Percentiles rank a stretch among this genome's conserved stretches.
Evolutionary conservation across 2,888 invertebrate species (phyloP).

Genomic region (Cacoxenus indagator): DNA sequence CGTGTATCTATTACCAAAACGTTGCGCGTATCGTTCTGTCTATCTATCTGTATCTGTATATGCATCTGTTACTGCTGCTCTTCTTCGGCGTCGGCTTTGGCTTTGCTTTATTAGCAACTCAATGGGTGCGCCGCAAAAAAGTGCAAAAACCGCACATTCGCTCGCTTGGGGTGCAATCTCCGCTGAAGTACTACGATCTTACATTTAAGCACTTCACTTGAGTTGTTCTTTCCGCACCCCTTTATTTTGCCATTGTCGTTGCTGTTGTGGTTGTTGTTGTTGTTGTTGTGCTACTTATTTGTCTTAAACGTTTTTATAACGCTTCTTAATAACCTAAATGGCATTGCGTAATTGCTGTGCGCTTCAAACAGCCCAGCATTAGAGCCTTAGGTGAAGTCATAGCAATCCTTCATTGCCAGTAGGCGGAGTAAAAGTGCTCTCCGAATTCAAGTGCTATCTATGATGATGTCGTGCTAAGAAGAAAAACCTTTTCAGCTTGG

Average conservation of each 20-base stretch:
- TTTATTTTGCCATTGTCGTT: background rate
- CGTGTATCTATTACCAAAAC: background rate
- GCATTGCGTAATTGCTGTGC: background rate
- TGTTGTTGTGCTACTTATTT: background rate
- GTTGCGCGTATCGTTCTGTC: background rate
- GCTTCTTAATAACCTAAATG: conserved; percentile 16
- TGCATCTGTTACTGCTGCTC: too few relatives aligned
- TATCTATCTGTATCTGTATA: too few relatives aligned
- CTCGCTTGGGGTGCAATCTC: conserved; percentile 4
- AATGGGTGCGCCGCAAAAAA: conserved; percentile 6
- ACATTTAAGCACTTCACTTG: background rate
- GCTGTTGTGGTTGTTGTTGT: background rate
- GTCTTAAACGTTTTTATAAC: conserved; percentile 18
- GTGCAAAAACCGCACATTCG: background rate
- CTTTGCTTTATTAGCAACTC: background rate
- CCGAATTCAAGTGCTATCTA: too few relatives aligned
- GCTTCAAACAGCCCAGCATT: background rate
- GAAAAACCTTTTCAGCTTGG: too few relatives aligned
- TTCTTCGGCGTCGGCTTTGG: background rate
- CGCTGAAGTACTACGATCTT: background rate
- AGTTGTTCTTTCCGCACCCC: conserved; percentile 11
- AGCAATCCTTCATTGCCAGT: background rate
- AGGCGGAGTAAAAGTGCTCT: background rate
- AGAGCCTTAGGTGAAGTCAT: conserved; percentile 7
- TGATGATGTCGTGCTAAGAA: too few relatives aligned